Percentiles rank a stretch among this genome's conserved stretches.
Evolutionary conservation across 2,113 vertebrate species (phyloP).

Genomic region (Platichthys stellatus): DNA sequence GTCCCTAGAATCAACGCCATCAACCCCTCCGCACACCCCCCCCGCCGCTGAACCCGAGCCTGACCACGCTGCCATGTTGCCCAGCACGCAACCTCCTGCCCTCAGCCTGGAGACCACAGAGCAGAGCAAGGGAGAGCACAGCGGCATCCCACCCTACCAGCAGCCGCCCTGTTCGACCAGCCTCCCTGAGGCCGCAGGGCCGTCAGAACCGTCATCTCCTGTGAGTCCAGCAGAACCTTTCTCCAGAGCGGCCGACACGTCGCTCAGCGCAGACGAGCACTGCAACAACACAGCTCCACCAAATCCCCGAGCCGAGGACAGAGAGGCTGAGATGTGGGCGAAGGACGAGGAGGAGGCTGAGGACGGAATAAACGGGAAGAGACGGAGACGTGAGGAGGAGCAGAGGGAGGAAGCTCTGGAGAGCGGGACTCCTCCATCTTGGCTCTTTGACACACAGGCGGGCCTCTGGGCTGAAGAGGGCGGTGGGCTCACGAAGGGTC

Average conservation of each 20-base stretch:
- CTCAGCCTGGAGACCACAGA: background rate
- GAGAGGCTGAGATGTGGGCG: background rate
- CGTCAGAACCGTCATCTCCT: background rate
- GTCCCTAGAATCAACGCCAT: background rate
- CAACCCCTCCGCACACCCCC: accelerated
- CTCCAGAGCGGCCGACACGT: background rate
- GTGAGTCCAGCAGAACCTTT: background rate
- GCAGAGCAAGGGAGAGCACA: constrained; percentile 26
- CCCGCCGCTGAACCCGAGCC: accelerated
- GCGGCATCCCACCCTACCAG: constrained; percentile 59
- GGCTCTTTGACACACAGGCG: constrained; percentile 56
- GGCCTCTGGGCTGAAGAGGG: background rate
- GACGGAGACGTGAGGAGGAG: constrained; percentile 44
- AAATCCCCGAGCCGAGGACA: background rate
- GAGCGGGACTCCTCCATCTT: constrained; percentile 58
- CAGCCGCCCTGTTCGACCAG: background rate
- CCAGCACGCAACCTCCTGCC: constrained; percentile 33
- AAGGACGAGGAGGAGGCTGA: background rate
- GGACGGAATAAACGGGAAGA: constrained; percentile 23
- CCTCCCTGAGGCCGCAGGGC: background rate
- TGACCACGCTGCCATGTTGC: accelerated
- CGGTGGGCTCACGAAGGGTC: background rate
- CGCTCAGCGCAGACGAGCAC: background rate
- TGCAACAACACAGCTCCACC: background rate
- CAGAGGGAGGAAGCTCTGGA: background rate